phyloP scores from a whole-genome alignment of 1,140 invertebrate species.

The Dinoponera quadriceps region DNA sequence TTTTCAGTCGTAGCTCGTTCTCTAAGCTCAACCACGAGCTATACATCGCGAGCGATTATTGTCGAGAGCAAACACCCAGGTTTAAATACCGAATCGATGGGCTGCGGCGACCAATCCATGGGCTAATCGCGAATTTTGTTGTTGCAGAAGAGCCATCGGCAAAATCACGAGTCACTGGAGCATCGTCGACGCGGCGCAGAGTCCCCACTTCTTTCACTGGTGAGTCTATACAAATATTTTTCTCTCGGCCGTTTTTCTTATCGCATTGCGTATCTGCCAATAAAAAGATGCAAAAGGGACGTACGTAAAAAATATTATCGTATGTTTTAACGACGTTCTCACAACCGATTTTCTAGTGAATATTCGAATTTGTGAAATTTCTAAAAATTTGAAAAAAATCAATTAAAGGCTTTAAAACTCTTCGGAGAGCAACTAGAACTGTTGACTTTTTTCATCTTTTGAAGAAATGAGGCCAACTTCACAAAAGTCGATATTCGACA shows the following conservation, averaged over 20 bases:
- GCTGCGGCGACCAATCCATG: constrained; percentile 4
- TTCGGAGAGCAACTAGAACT: too few relatives aligned
- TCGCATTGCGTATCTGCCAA: neutral
- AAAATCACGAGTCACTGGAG: constrained; percentile 30
- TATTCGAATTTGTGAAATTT: too few relatives aligned
- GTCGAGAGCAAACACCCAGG: constrained; percentile 8
- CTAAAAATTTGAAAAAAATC: too few relatives aligned
- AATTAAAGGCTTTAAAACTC: too few relatives aligned
- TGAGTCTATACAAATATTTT: constrained; percentile 54
- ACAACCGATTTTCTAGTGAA: too few relatives aligned
- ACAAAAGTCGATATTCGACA: too few relatives aligned
- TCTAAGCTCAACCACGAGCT: constrained; percentile 7
- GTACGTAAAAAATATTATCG: too few relatives aligned
- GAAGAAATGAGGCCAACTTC: too few relatives aligned
- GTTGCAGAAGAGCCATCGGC: constrained; percentile 61
- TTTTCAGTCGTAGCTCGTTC: constrained; percentile 19
- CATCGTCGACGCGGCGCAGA: constrained; percentile 17
- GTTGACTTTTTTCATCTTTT: too few relatives aligned
- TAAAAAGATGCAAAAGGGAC: too few relatives aligned
- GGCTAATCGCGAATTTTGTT: constrained; percentile 53
- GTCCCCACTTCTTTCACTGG: constrained; percentile 42
- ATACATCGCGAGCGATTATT: constrained; percentile 38
- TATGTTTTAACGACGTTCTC: too few relatives aligned
- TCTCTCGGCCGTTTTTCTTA: neutral
- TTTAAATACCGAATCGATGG: constrained; percentile 34